Evolutionary conservation across 64 coral and sea anemone species (phyloP), one percentile per base, ranked within the genome.

Genomic region (Anthopleura sola): DNA sequence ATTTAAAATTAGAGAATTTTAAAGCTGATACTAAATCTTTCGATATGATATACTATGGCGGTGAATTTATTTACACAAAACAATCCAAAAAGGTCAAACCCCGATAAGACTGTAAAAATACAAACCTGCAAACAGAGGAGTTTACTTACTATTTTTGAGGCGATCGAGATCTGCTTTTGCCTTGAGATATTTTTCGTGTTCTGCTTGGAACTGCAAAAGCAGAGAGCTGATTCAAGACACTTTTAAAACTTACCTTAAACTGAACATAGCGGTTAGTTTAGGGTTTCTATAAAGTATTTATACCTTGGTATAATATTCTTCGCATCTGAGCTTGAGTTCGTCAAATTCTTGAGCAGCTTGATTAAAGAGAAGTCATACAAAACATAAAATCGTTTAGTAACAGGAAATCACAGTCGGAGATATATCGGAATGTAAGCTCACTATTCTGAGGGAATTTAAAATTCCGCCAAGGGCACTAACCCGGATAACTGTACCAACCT

Each of bases 331-430:
- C 84, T 91, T 84, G 12, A 91, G 55, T 49, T 80, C 75, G 29
- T 91, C 89, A 78, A 91, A 91, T 86, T 91, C 89, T 39, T 48
- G 14, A 19, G 85, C 84, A 55, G 89, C 89, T 91, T 16, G 49
- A 80, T 50, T n/a, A 32, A 74, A 85, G 50, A 38, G 24, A 79
- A 48, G 44, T 16, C 76, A 23, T 79, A 37, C 48, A 81, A 81
- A 81, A 81, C 78, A 53, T 46, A 81, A 81, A 81, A 81, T 81
- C 78, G 1, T 81, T 81, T 53, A 81, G 16, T 81, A 32, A 81
- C 29, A 71, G 66, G 66, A 71, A 71, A 71, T 71, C 66, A 71
- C 66, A 71, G 66, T 32, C 66, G 26, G 26, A 12, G 28, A 15
- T 62, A 62, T 62, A 62, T 62, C n/a, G 58, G 58, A 62, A 62